These are phyloP conservation scores for Choloepus didactylus DNA, from an alignment of 2,797 vertebrate species.

Conservation along the genomic window DNA sequence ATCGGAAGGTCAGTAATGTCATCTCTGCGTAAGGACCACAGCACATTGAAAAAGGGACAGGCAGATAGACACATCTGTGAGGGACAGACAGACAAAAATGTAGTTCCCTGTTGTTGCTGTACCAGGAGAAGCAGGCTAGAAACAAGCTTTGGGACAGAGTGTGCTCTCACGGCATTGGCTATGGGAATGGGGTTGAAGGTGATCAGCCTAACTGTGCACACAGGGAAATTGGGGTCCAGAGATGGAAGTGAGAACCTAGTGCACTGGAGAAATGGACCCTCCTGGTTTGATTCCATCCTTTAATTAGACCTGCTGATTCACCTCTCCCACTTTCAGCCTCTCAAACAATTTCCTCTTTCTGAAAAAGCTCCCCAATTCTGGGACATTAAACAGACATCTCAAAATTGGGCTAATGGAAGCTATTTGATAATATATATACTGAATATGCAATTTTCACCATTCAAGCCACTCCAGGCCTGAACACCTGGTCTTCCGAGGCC, in stretches of 20 bases:
- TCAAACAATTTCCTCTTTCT: constrained; percentile 66
- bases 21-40: not conserved
- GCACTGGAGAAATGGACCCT: not conserved
- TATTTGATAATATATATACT: constrained; percentile 46
- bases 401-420: constrained; percentile 81
- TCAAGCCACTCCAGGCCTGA: not conserved
- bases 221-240: not conserved
- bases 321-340: constrained; percentile 13
- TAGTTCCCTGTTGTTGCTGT: not conserved
- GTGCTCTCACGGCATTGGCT: not conserved
- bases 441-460: constrained; percentile 62
- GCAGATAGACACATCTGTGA: not conserved
- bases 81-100: not conserved
- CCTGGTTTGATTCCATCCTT: not conserved
- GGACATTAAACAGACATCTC: constrained; percentile 70
- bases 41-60: too few species aligned
- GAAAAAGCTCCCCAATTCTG: constrained; percentile 66
- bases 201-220: not conserved
- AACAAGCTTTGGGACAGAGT: not conserved
- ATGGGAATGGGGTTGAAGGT: not conserved
- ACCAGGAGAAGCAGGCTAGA: not conserved
- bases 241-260: not conserved
- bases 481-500: not conserved
- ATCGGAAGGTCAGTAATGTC: not conserved
- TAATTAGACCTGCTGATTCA: constrained; percentile 60